These are phyloP conservation scores for Bradynema listronoti DNA, from an alignment of 1,140 invertebrate species.

Conservation along the genomic window DNA sequence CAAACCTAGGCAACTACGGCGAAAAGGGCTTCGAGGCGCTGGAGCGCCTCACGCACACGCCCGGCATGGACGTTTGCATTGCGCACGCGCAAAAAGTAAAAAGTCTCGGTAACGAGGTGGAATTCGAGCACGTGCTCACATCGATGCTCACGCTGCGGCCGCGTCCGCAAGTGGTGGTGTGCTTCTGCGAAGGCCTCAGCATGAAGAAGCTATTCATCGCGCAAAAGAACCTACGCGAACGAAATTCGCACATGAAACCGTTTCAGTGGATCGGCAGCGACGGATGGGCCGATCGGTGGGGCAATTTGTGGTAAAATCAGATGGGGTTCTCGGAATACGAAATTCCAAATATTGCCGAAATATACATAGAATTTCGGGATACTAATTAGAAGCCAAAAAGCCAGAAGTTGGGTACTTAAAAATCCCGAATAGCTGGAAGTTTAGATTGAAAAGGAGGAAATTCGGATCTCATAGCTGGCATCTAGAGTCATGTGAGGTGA, in stretches of 20 bases:
- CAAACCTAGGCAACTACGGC: slow-evolving; percentile 70
- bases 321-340: too few relatives aligned
- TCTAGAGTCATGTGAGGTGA: too few relatives aligned
- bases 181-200: slow-evolving; percentile 74
- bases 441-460: too few relatives aligned
- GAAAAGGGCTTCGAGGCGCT: slow-evolving; percentile 73
- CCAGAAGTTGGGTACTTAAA: too few relatives aligned
- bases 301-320: too few relatives aligned
- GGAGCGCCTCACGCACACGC: slow-evolving; percentile 64
- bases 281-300: slow-evolving; percentile 53
- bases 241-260: slow-evolving; percentile 24
- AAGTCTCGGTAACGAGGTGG: slow-evolving; percentile 39
- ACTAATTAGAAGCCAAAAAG: too few relatives aligned
- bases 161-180: slow-evolving; percentile 67
- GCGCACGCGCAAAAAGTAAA: slow-evolving; percentile 64
- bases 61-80: slow-evolving; percentile 65
- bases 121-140: slow-evolving; percentile 65
- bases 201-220: slow-evolving; percentile 68
- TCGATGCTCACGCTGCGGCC: slow-evolving; percentile 65
- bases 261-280: slow-evolving; percentile 56
- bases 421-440: too few relatives aligned
- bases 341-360: too few relatives aligned
- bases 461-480: too few relatives aligned
- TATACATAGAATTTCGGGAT: too few relatives aligned
- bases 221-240: slow-evolving; percentile 60